Evolutionary conservation across 2,113 vertebrate species (phyloP).

Genomic region (Pteronura brasiliensis): DNA sequence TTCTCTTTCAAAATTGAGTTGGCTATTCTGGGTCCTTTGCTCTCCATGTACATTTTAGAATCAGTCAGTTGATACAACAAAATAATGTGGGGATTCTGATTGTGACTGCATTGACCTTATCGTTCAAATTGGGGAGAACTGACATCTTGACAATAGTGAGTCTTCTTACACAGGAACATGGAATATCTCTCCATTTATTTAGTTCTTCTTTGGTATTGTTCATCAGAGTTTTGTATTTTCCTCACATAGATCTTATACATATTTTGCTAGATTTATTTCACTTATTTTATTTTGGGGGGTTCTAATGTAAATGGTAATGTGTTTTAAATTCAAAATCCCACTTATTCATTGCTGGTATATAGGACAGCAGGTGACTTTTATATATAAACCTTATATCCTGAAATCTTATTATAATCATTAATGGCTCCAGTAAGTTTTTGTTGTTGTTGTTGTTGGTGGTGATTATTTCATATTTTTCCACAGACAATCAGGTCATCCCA

Average conservation of each 20-base stretch:
- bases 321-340: background rate
- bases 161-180: background rate
- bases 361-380: background rate
- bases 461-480: background rate
- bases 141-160: background rate
- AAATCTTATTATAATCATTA: background rate
- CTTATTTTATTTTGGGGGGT: background rate
- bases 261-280: background rate
- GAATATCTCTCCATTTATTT: background rate
- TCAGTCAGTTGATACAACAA: background rate
- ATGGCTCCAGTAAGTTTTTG: background rate
- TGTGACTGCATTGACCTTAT: background rate
- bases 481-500: background rate
- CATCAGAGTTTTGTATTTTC: background rate
- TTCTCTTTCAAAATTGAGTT: background rate
- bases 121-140: background rate
- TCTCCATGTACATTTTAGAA: background rate
- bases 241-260: background rate
- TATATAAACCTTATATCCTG: background rate
- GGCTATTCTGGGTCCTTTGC: background rate
- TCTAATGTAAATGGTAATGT: background rate
- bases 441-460: no score
- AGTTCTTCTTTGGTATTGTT: background rate
- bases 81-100: background rate
- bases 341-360: background rate